Base-by-base conservation (phyloP, 2,113 vertebrate genomes). In the Dunckerocampus dactyliophorus region DNA sequence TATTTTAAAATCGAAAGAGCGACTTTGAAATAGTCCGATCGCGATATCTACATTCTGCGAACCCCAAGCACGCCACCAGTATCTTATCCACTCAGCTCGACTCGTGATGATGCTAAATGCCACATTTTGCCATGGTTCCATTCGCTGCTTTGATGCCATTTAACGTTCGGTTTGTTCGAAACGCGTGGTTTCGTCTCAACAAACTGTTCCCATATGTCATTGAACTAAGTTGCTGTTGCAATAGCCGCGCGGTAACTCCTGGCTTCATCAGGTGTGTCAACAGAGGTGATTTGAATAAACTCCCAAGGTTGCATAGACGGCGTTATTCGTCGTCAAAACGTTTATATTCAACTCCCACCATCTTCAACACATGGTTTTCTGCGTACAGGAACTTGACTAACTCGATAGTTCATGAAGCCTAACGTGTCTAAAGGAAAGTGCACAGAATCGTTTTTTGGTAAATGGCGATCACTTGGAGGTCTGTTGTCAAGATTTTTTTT, bases 21-120 rank as follows among this genome's bases (percentile, higher is more conserved):
- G 17, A 51, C 21, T 37, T 8, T 20, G 53, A 51, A 22, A 70
- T 70, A 45, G 70, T 39, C 20, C 21, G 43, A 50, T 62, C 48
- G 24, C 39, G 31, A 42, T 61, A 20, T 59, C 3, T 62, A 17
- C 28, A 48, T 34, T 19, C 46, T 28, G 56, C 47, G 59, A 65
- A 75, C 39, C 63, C 46, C 34, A 39, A 22, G 31, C 50, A 63
- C 19, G 22, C 22, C 24, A 63, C 59, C 67, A 21, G 16, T 66
- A 45, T 52, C 13, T 68, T 5, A 31, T 60, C 63, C 47, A 42
- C 58, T 14, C 59, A 19, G 28, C 45, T 37, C 28, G 50, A 34
- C 46, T 22, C 19, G 24, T 20, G 21, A 62, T 68, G 59, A 17
- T 45, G 22, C 8, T 8, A 24, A 47, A 12, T 15, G 8, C 1